Percentiles rank a stretch among this genome's conserved stretches.
phyloP scores from a whole-genome alignment of 2,797 vertebrate species.

The Esox masquinongy region DNA sequence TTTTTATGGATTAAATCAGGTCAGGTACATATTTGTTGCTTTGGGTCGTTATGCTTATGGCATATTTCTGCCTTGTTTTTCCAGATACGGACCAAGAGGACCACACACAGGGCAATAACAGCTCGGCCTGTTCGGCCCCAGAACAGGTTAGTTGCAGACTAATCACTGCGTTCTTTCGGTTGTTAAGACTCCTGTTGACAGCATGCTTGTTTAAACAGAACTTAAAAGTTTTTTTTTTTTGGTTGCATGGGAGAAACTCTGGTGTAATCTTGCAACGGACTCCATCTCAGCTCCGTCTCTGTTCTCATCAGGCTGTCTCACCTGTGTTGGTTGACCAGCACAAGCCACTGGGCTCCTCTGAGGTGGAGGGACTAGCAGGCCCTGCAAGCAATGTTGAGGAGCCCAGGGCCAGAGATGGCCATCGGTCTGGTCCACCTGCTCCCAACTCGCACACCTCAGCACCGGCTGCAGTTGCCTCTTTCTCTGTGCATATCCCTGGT shows the following conservation, averaged over 20 bases:
- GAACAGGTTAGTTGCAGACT: slow-evolving; percentile 65
- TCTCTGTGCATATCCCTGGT: slow-evolving; percentile 51
- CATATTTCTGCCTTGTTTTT: slow-evolving; percentile 3
- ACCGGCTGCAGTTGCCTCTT: slow-evolving; percentile 61
- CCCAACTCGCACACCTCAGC: slow-evolving; percentile 23
- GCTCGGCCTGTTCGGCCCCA: slow-evolving; percentile 60
- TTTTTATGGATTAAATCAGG: not conserved
- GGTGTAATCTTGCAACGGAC: not conserved
- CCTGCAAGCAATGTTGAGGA: slow-evolving; percentile 53
- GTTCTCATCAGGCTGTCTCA: slow-evolving; percentile 63
- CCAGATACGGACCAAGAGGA: slow-evolving; percentile 69
- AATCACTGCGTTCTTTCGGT: not conserved
- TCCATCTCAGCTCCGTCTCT: slow-evolving; percentile 28
- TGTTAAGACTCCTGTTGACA: not conserved
- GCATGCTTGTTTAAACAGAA: not conserved
- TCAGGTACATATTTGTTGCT: not conserved
- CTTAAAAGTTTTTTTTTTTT: not conserved
- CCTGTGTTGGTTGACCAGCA: slow-evolving; percentile 62
- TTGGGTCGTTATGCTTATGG: not conserved
- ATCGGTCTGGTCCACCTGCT: slow-evolving; percentile 63
- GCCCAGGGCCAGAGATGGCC: slow-evolving; percentile 63
- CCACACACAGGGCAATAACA: slow-evolving; percentile 74
- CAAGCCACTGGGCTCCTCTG: slow-evolving; percentile 63
- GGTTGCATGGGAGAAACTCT: slow-evolving; percentile 6
- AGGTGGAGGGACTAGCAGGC: slow-evolving; percentile 57